Conservation (phyloP, 2,797 vertebrate species). For the Synaphobranchus kaupii region DNA sequence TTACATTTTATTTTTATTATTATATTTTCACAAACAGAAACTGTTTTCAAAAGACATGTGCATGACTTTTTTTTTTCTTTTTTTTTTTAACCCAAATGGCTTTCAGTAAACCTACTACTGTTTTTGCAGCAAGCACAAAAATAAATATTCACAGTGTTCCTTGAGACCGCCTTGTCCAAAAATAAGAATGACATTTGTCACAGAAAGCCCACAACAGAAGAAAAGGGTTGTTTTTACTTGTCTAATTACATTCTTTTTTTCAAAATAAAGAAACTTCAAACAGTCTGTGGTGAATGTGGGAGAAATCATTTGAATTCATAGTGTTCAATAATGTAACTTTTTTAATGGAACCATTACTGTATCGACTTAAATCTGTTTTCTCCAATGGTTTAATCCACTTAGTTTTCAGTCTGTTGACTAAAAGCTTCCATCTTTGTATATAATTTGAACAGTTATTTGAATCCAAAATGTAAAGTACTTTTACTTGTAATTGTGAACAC, state of each 20-base stretch:
- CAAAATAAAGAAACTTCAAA: slow-evolving; percentile 53
- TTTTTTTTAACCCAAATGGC: slow-evolving; percentile 37
- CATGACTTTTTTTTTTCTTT: slow-evolving; percentile 37
- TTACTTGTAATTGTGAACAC: neutral
- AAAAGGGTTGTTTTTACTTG: neutral
- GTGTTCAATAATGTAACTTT: slow-evolving; percentile 14
- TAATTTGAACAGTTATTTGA: neutral
- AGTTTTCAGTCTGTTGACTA: slow-evolving; percentile 48
- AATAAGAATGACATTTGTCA: slow-evolving; percentile 48
- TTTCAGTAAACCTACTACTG: slow-evolving; percentile 37
- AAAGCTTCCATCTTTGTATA: neutral
- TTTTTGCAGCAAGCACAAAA: slow-evolving; percentile 44
- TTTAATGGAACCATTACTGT: neutral
- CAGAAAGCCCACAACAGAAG: slow-evolving; percentile 54
- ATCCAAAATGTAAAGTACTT: neutral
- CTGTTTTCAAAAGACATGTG: slow-evolving; percentile 48
- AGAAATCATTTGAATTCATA: slow-evolving; percentile 51
- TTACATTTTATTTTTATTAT: neutral
- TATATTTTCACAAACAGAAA: slow-evolving; percentile 42
- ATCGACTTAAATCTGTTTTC: neutral
- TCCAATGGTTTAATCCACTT: neutral
- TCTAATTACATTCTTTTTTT: slow-evolving; percentile 49
- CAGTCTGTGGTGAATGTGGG: slow-evolving; percentile 60
- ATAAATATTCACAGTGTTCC: slow-evolving; percentile 62
- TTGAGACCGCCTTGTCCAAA: slow-evolving; percentile 33